Evolutionary conservation across 2,113 vertebrate genomes (phyloP).

Genomic region (Steatornis caripensis): DNA sequence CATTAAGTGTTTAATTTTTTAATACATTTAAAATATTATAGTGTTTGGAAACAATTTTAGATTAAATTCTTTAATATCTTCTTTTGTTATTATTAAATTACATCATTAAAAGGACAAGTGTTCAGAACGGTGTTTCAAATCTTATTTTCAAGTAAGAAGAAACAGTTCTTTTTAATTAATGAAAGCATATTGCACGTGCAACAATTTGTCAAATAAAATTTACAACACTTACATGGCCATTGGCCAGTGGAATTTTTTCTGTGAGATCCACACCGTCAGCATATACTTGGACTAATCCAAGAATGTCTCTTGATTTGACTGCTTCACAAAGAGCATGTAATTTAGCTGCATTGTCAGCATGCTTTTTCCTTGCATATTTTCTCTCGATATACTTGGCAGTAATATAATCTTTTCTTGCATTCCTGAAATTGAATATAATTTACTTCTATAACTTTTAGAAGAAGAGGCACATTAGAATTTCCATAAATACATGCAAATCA

Average conservation of each 20-base stretch:
- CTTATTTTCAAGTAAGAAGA: background rate
- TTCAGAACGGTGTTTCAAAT: background rate
- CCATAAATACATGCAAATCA: background rate
- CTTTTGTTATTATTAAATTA: background rate
- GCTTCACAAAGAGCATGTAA: conserved; percentile 85
- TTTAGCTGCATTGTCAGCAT: conserved; percentile 68
- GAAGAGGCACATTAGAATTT: background rate
- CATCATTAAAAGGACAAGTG: background rate
- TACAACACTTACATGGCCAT: conserved; percentile 85
- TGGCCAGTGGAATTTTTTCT: conserved; percentile 83
- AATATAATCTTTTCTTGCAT: conserved; percentile 93
- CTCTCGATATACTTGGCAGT: conserved; percentile 94
- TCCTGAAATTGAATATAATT: conserved; percentile 75
- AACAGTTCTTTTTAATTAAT: background rate
- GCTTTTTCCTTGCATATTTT: conserved; percentile 80
- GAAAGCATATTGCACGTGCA: background rate
- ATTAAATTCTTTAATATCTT: background rate
- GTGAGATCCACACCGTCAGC: conserved; percentile 91
- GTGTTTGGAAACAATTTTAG: background rate
- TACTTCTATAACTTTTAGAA: background rate
- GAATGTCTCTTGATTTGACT: conserved; percentile 85
- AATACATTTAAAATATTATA: background rate
- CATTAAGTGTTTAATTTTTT: background rate
- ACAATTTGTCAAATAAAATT: background rate
- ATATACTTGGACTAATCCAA: conserved; percentile 88